Conservation (phyloP, 2,797 vertebrate species). For the Tokudaia tokunoshimensis region DNA sequence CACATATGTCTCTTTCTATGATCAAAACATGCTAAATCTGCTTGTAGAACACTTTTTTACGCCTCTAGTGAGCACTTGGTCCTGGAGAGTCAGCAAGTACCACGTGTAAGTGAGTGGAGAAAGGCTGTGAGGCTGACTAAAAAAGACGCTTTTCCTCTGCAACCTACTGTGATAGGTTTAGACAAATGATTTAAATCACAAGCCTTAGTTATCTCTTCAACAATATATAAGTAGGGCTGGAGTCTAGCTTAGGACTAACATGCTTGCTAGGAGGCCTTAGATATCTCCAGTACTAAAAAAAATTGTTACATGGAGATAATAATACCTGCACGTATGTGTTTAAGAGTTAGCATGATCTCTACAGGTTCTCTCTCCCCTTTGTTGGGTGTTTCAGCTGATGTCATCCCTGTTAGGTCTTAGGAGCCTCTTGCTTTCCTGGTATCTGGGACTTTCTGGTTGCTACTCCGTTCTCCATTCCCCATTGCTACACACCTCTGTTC, state of each 20-base stretch:
- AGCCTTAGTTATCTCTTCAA: conserved; percentile 21
- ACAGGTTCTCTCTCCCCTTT: no score
- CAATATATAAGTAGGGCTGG: neutral
- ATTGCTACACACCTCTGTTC: no score
- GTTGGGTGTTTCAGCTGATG: no score
- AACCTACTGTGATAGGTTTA: neutral
- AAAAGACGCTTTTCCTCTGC: neutral
- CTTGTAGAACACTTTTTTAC: neutral
- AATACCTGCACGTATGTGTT: neutral
- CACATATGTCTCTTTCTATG: neutral
- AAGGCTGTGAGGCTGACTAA: neutral
- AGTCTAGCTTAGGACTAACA: neutral
- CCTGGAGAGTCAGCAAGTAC: neutral
- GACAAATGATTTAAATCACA: neutral
- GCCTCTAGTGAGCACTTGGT: neutral
- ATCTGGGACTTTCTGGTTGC: no score
- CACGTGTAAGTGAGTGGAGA: neutral
- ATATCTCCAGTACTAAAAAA: neutral
- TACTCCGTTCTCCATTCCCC: no score
- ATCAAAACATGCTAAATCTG: neutral
- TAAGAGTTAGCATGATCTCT: conserved; percentile 1
- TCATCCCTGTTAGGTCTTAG: no score
- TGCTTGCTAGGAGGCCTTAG: neutral
- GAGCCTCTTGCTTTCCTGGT: no score
- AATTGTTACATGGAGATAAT: neutral